These are phyloP conservation scores for Taphrorychus bicolor DNA, from an alignment of 2,888 invertebrate genomes.

Conservation along the genomic window DNA sequence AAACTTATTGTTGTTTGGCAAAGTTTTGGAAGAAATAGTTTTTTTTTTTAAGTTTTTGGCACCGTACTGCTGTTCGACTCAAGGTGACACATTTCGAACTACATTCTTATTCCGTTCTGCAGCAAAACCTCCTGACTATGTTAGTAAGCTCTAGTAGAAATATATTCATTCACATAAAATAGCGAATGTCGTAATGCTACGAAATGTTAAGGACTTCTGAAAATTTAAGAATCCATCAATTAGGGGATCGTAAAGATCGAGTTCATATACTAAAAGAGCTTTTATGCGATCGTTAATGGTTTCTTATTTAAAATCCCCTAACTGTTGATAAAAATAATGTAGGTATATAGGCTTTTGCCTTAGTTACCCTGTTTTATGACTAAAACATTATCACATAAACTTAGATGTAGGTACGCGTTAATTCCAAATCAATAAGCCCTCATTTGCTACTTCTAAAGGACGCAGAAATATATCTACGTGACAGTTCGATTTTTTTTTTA, in stretches of 20 bases:
- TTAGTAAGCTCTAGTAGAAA: slow-evolving; percentile 28
- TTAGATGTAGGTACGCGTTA: too few relatives aligned
- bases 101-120: slow-evolving; percentile 16
- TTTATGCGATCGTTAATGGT: neutral
- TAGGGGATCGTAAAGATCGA: neutral
- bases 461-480: too few relatives aligned
- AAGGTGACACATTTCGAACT: too few relatives aligned
- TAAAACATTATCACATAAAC: neutral
- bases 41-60: neutral
- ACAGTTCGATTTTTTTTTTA: neutral
- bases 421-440: too few relatives aligned
- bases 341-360: neutral
- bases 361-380: neutral
- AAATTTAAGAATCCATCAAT: slow-evolving; percentile 14
- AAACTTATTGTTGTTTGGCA: neutral
- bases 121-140: slow-evolving; percentile 1
- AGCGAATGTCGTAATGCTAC: slow-evolving; percentile 21
- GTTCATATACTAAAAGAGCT: too few relatives aligned
- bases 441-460: too few relatives aligned
- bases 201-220: slow-evolving; percentile 13
- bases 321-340: neutral
- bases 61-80: neutral
- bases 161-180: slow-evolving; percentile 25
- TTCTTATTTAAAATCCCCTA: neutral
- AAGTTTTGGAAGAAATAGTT: neutral